Base-by-base conservation (phyloP, 2,113 vertebrate species). In the Craseonycteris thonglongyai region DNA sequence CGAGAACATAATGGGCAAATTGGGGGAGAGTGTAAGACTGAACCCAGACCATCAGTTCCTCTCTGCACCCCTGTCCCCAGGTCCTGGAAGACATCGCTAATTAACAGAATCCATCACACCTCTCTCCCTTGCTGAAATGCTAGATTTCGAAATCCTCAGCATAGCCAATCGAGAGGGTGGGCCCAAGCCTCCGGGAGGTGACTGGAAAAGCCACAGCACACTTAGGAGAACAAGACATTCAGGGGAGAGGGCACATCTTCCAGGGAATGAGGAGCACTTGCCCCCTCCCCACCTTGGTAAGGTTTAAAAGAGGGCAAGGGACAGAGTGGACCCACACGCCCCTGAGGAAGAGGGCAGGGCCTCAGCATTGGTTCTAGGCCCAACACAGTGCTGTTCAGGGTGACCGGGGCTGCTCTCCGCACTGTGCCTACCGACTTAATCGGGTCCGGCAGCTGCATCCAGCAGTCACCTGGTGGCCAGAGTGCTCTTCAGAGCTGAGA, bases 11-110 rank as follows among this genome's bases (percentile, higher is more conserved):
- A 21, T 5, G 2, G 38, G 18, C 42, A 30, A 9, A 5, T 3
- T 3, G 15, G 28, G 58, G 11, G 3, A 9, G 6, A 22, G 22
- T 24, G 21, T 0, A 22, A 28, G 38, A 26, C 82, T 0, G 21
- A 19, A 68, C 9, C n/a, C 6, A 24, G 45, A 24, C 15, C 9
- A 6, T 15, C 45, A 9, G 8, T 2, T 66, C 58, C 68, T 69
- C 51, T 6, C 51, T 8, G 30, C 49, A 7, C 18, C 16, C 84
- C 15, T 8, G 6, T 18, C 19, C 51, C 15, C 59, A 21, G 1
- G 19, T 59, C 87, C 33, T 18, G 12, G 78, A 47, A 66, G 33
- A 42, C 16, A 40, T 47, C 86, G 59, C 54, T 35, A 42, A 30
- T 3, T 4, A 28, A 35, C n/a, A 6, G 18, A 87, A 58, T 8